Evolutionary conservation across 2,113 vertebrate genomes (phyloP).

Genomic region (Pontoporia blainvillei): DNA sequence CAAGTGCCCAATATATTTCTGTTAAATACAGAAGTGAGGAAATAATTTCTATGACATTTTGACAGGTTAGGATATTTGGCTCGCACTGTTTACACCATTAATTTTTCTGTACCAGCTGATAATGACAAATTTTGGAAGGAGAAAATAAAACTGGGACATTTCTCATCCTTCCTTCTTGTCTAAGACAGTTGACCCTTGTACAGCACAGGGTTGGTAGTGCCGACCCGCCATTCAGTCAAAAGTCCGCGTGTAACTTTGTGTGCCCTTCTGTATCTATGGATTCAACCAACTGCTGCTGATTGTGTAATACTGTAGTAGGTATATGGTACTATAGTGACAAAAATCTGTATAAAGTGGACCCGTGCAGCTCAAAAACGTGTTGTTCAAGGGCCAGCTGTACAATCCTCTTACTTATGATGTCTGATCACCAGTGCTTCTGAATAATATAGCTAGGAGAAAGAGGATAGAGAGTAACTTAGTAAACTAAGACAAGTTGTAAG

Average conservation of each 20-base stretch:
- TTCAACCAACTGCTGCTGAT: background rate
- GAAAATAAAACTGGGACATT: background rate
- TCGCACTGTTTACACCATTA: background rate
- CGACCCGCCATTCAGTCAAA: fast-evolving
- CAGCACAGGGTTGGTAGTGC: background rate
- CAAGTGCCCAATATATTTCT: background rate
- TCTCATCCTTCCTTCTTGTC: background rate
- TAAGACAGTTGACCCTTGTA: background rate
- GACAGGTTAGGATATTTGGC: background rate
- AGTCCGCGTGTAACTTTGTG: background rate
- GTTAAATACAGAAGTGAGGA: background rate
- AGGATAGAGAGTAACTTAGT: background rate
- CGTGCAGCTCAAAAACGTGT: fast-evolving
- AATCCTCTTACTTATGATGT: background rate
- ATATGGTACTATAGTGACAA: background rate
- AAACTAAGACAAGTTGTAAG: background rate
- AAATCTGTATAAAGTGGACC: background rate
- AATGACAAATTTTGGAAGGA: background rate
- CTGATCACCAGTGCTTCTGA: background rate
- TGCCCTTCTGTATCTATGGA: background rate
- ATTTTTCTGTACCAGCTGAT: background rate
- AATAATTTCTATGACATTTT: background rate
- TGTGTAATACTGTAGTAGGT: background rate
- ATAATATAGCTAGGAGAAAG: background rate
- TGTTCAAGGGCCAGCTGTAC: background rate